Evolutionary conservation across 2,113 vertebrate genomes (phyloP).

Genomic region (Nipponia nippon): DNA sequence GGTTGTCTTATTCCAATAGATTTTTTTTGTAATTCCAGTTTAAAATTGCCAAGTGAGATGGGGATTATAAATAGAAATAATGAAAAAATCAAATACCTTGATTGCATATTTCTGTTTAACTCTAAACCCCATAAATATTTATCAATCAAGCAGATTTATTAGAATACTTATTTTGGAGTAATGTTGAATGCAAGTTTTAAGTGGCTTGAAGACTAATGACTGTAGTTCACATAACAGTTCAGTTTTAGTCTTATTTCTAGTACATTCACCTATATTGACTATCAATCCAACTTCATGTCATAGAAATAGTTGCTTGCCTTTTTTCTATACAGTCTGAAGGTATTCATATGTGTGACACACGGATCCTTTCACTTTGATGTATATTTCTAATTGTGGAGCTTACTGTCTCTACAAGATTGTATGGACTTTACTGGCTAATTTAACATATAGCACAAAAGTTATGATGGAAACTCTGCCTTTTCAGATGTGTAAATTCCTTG

Average conservation of each 20-base stretch:
- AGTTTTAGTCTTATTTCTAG: neutral
- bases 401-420: neutral
- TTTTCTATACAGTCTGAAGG: neutral
- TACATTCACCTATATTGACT: neutral
- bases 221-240: neutral
- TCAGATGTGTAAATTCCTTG: neutral
- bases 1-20: neutral
- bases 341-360: neutral
- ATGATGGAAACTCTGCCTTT: neutral
- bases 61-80: neutral
- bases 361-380: neutral
- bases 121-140: neutral
- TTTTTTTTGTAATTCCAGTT: neutral
- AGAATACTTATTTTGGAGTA: neutral
- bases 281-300: neutral
- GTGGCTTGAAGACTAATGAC: neutral
- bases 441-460: neutral
- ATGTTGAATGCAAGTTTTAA: neutral
- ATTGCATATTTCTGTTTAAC: neutral
- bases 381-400: neutral
- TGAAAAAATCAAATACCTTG: neutral
- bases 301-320: neutral
- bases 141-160: neutral
- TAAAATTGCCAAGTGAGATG: neutral
- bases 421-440: neutral